Evolutionary conservation across 2,888 invertebrate species (phyloP), one percentile per base, ranked within the genome.

Genomic region (Sphinx pinastri): DNA sequence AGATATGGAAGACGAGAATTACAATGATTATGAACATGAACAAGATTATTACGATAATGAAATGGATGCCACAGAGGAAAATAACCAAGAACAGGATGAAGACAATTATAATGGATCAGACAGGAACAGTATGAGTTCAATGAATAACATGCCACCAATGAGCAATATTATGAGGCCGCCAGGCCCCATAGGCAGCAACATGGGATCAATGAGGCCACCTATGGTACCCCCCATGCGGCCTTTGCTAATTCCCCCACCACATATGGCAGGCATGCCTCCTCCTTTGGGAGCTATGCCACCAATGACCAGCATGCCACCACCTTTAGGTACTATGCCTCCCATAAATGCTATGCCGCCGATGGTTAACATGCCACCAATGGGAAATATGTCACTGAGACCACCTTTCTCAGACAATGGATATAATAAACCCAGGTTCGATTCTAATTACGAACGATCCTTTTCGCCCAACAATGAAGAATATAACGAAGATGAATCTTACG

Each of bases 11-110:
- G 88, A 88, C 71, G 78, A 81, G 55, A 72, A 76, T 69, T 84
- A 88, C 69, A 85, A 87, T 71, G 83, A 88, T 73, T 89, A 91
- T 77, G 86, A 85, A 66, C 82, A 87, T 75, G 87, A 91, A 71
- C 85, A 90, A 73, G 88, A 92, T 59, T 89, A 88, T 78, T 93
- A 90, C 82, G 84, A 91, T 70, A 83, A 88, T 83, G 89, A 94
- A 58, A 91, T 93, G 83, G 91, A 93, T 75, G 85, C 86, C 67
- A 83, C 82, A 80, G 90, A 92, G 51, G 87, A 86, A 78, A 90
- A 84, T 78, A 90, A 89, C 88, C 88, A 91, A 73, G 89, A 91
- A 2, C 73, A 73, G 58, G 86, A 89, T 74, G 88, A 89, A 72
- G 83, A 85, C 78, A 79, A 81, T 73, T 92, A 84, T 78, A 85